phyloP scores from a whole-genome alignment of 2,888 invertebrate genomes.

The Patella depressa region DNA sequence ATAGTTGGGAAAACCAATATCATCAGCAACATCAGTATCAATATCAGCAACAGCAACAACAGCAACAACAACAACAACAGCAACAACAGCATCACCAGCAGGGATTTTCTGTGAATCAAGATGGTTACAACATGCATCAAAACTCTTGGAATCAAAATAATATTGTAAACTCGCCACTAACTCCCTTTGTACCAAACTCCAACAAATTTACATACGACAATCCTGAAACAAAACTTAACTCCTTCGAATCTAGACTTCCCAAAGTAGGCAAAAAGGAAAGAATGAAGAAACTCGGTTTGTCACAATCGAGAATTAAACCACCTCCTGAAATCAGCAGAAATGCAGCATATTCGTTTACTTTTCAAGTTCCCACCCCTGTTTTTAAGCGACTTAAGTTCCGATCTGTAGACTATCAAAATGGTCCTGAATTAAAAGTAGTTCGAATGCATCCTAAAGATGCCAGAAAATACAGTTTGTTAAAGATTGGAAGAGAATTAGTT shows the following conservation, averaged over 20 bases:
- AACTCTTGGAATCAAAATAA: neutral
- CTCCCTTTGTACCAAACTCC: neutral
- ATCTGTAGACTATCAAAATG: slow-evolving; percentile 19
- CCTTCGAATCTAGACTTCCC: neutral
- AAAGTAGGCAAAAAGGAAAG: slow-evolving; percentile 6
- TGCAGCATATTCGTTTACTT: slow-evolving; percentile 56
- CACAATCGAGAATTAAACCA: neutral
- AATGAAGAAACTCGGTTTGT: slow-evolving; percentile 20
- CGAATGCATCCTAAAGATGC: slow-evolving; percentile 66
- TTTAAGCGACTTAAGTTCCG: slow-evolving; percentile 54
- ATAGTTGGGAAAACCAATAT: too few species aligned
- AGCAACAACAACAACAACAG: neutral
- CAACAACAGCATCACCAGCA: neutral
- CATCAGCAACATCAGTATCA: too few species aligned
- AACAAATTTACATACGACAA: neutral
- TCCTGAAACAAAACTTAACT: neutral
- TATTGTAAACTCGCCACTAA: neutral
- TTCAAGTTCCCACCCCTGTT: slow-evolving; percentile 60
- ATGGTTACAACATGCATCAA: neutral
- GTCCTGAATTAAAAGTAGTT: slow-evolving; percentile 43
- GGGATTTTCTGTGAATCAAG: neutral
- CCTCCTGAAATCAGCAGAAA: slow-evolving; percentile 6
- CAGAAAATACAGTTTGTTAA: slow-evolving; percentile 59
- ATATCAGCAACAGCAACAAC: too few species aligned
- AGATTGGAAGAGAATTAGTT: slow-evolving; percentile 61